Base-by-base conservation (phyloP, 30 jellyfish, hydroid and myxozoan genomes). In the Turritopsis dohrnii region DNA sequence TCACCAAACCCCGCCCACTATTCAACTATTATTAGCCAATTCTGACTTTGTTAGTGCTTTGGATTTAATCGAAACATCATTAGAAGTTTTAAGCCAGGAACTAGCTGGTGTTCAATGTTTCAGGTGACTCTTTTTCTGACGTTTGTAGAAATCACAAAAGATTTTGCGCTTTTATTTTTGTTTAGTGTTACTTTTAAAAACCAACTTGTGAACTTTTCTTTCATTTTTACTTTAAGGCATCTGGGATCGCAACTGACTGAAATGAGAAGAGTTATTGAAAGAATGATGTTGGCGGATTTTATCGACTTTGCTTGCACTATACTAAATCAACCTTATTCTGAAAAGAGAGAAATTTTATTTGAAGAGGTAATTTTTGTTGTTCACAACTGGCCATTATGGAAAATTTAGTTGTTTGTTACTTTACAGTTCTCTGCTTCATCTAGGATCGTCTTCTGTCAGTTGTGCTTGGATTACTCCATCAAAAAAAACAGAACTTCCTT, bases 1-100 rank as follows among this genome's bases (percentile, higher is more conserved):
- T 52, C 99, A 94, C 54, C 99, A 94, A 86, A 94, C 99, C 0
- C 99, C 88, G 71, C 96, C 99, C 29, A 94, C 99, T 25, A 94
- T 94, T 28, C 99, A 94, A 72, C 76, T 94, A 20, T 79, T 94
- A 24, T 71, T 94, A 31, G 83, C 99, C 21, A 87, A 92, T 19
- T 85, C 99, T 9, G 99, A 89, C 73, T 94, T 80, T 79, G 93
- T 94, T 73, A 94, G 99, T 83, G 99, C 99, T 30, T 74, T 94
- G 52, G 99, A 94, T 80, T 65, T 94, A 79, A 94, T 94, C 28
- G 96, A 85, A 28, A 89, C 99, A 1, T 88, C 99, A 52, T 76
- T 84, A 71, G 99, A 94, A 73, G 96, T 94, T 53, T 66, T 94
- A 26, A 94, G 89, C 53, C 99, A 87, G 85, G 99, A 94, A 72